Base-by-base conservation (phyloP, 2,113 vertebrate species). In the Marmota monax region DNA sequence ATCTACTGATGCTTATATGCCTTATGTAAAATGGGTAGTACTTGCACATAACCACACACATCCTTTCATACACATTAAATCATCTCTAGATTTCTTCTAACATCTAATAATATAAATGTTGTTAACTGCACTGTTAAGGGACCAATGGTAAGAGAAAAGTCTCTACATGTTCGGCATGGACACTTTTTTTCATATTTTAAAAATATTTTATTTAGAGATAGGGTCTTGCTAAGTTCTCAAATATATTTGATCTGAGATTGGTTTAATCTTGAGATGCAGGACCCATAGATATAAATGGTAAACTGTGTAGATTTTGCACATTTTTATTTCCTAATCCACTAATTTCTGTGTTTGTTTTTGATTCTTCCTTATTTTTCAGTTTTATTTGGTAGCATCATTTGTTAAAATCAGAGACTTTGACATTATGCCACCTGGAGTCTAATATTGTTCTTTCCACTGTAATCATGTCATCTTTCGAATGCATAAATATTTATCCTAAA, bases 351-450 rank as follows among this genome's bases (percentile, higher is more conserved):
- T 27, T 76, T 51, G 18, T 77, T 8, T 84, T 95, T 85, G 7
- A 76, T 53, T 76, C 12, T 17, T 85, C 7, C 29, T 93, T 37
- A 65, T 34, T 83, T 94, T 84, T 69, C 20, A 74, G 20, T 87
- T 85, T n/a, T 32, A 79, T 83, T 95, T 58, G 29, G 23, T 37
- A 72, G 23, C 7, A 63, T 92, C 37, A 84, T 11, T 56, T 79
- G 45, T 34, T 93, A 80, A 95, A 80, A 92, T 84, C 72, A 65
- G 7, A 83, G 25, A 80, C 37, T 92, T 94, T 92, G 25, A 74
- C 79, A 20, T 83, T 67, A 89, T 61, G 58, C 1, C 1, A 53
- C 67, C 32, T 88, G 39, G 65, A 86, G 16, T 82, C 61, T 73
- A 72, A 90, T 84, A 67, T 53, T 93, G 53, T 76, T 93, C 85